Percentiles rank a stretch among this genome's conserved stretches.
Conservation (phyloP, 2,888 invertebrate genomes). For the Lasioglossum morio region DNA sequence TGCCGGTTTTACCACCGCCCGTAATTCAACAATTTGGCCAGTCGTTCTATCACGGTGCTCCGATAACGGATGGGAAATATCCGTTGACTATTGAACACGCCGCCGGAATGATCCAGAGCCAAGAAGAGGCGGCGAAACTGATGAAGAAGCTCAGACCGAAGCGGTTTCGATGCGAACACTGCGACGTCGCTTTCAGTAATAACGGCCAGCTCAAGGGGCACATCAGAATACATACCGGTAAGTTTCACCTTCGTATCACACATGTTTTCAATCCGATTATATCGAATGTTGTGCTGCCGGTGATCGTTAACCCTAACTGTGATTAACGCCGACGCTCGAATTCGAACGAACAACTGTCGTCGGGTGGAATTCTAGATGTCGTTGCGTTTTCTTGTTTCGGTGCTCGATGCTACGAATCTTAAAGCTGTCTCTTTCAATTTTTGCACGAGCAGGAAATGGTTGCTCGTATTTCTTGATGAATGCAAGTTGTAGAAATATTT, state of each 20-base stretch:
- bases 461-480: too few relatives aligned
- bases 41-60: conserved; percentile 16
- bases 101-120: conserved; percentile 74
- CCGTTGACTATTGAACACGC: conserved; percentile 72
- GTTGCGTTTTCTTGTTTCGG: too few relatives aligned
- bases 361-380: not conserved
- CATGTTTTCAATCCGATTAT: not conserved
- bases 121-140: conserved; percentile 77
- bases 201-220: conserved; percentile 97
- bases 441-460: not conserved
- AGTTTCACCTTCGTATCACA: conserved; percentile 49
- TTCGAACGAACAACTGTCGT: not conserved
- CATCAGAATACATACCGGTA: conserved; percentile 95
- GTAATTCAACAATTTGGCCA: not conserved
- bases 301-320: not conserved
- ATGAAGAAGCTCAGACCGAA: conserved; percentile 92
- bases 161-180: conserved; percentile 96
- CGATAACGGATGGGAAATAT: conserved; percentile 26
- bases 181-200: conserved; percentile 96
- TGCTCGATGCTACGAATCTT: too few relatives aligned
- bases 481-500: not conserved
- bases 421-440: not conserved
- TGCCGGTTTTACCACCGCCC: too few relatives aligned
- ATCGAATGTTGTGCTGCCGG: not conserved
- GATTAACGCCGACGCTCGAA: not conserved